Evolutionary conservation across 2,113 vertebrate genomes (phyloP).

Genomic region (Castor canadensis): DNA sequence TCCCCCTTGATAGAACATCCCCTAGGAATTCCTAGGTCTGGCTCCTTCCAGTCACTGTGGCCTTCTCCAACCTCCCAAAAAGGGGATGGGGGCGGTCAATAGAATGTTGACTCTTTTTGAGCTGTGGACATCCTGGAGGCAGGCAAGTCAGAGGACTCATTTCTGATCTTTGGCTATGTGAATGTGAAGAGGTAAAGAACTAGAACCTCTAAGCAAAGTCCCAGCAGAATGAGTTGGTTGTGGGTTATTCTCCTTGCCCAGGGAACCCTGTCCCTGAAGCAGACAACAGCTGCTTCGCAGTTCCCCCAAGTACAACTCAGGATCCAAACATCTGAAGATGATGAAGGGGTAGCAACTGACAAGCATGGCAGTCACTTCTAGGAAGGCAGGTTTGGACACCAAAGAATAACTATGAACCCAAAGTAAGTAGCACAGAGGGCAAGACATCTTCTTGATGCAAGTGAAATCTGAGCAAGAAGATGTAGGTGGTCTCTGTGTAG

Average conservation of each 20-base stretch:
- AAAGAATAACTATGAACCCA: conserved; percentile 1
- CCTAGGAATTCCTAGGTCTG: background rate
- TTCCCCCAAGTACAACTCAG: conserved; percentile 6
- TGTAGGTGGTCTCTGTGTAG: background rate
- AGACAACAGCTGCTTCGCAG: background rate
- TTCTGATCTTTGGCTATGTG: conserved; percentile 66
- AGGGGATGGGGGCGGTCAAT: background rate
- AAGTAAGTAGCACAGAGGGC: background rate
- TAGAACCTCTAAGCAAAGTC: background rate
- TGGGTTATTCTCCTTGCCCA: background rate
- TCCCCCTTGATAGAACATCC: background rate
- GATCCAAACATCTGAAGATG: background rate
- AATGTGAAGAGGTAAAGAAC: background rate
- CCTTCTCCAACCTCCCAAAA: conserved; percentile 16
- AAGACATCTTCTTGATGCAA: background rate
- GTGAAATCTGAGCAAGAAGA: conserved; percentile 1
- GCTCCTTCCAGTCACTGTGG: background rate
- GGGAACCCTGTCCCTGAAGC: background rate
- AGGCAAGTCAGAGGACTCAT: background rate
- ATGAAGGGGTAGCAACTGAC: background rate
- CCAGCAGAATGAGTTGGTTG: background rate
- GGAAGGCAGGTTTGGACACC: conserved; percentile 23
- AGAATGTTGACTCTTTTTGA: background rate
- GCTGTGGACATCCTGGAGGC: background rate
- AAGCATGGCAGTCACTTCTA: conserved; percentile 3